A percentile compares a stretch with the other conserved stretches of the same genome.
Conservation (phyloP, 2,797 vertebrate species). For the Bradypodion ventrale region DNA sequence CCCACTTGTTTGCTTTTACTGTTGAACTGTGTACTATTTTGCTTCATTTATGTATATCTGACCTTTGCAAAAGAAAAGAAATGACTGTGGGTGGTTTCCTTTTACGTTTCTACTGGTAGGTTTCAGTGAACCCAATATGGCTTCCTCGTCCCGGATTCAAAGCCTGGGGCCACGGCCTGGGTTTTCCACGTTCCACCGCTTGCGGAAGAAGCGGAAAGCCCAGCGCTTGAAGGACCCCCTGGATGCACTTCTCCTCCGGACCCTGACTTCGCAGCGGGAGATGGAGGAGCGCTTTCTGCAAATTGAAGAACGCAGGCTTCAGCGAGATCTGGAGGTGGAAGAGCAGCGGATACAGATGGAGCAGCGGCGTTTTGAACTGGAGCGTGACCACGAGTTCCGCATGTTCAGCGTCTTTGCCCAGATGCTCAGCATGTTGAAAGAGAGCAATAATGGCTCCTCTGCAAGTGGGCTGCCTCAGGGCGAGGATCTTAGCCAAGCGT, state of each 20-base stretch:
- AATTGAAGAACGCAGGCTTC: conserved; percentile 80
- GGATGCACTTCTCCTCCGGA: conserved; percentile 78
- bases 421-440: conserved; percentile 77
- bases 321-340: conserved; percentile 80
- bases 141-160: conserved; percentile 64
- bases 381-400: conserved; percentile 84
- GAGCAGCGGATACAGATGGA: conserved; percentile 84
- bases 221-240: conserved; percentile 69
- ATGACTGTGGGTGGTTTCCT: not conserved
- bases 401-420: conserved; percentile 82
- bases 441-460: conserved; percentile 40
- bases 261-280: conserved; percentile 60
- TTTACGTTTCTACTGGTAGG: conserved; percentile 64
- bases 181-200: conserved; percentile 73
- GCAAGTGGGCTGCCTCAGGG: conserved; percentile 17
- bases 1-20: no score
- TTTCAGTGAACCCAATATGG: conserved; percentile 81
- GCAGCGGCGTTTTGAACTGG: conserved; percentile 79
- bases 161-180: conserved; percentile 68
- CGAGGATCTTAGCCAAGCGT: conserved; percentile 53
- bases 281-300: conserved; percentile 80
- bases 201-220: conserved; percentile 77
- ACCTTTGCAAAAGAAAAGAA: not conserved
- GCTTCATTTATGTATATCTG: not conserved
- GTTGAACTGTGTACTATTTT: no score